phyloP scores from a whole-genome alignment of 1,140 invertebrate genomes.

The Heliconius himera region DNA sequence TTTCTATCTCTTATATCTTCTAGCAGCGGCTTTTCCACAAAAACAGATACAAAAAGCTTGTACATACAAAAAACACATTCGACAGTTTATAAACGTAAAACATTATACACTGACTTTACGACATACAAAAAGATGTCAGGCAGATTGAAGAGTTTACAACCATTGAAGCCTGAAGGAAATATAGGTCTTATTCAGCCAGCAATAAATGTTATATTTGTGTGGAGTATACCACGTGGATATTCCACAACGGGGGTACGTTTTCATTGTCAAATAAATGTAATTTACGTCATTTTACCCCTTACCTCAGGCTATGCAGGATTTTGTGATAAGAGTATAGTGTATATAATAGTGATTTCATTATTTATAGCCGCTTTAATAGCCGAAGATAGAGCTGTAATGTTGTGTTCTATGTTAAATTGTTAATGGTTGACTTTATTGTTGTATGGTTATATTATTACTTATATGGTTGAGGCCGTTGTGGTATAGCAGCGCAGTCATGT shows the following conservation, averaged over 20 bases:
- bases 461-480: no score
- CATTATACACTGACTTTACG: slow-evolving; percentile 35
- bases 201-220: slow-evolving; percentile 28
- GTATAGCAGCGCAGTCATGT: no score
- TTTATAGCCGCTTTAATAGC: slow-evolving; percentile 30
- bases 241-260: slow-evolving; percentile 34
- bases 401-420: slow-evolving; percentile 13
- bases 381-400: slow-evolving; percentile 29
- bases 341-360: slow-evolving; percentile 32
- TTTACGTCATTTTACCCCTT: slow-evolving; percentile 43
- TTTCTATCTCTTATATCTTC: no score
- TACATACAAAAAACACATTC: slow-evolving; percentile 11
- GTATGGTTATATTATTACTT: not conserved
- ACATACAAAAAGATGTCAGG: slow-evolving; percentile 29
- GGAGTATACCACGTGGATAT: slow-evolving; percentile 25
- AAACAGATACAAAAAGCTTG: not conserved
- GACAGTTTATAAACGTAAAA: slow-evolving; percentile 38
- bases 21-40: no score
- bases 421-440: slow-evolving; percentile 9
- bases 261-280: slow-evolving; percentile 50
- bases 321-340: slow-evolving; percentile 37
- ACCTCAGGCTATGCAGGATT: slow-evolving; percentile 43
- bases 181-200: slow-evolving; percentile 14
- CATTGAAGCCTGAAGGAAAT: slow-evolving; percentile 24
- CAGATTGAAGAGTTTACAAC: slow-evolving; percentile 40